phyloP scores from a whole-genome alignment of 1,140 invertebrate species.

The Vanessa tameamea region DNA sequence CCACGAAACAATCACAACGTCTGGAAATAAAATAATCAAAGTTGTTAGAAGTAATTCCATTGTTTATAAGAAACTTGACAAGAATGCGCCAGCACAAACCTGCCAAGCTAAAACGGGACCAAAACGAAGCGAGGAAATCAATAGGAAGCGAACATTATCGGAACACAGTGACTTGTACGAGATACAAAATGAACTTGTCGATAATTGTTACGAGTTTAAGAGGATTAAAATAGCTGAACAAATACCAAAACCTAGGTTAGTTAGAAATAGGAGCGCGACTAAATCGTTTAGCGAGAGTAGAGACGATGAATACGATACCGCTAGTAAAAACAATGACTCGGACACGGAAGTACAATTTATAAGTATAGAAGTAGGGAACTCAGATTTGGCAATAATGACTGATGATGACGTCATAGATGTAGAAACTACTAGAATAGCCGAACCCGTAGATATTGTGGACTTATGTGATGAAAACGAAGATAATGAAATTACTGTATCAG shows the following conservation, averaged over 20 bases:
- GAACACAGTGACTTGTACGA: conserved; percentile 67
- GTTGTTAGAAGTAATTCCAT: conserved; percentile 73
- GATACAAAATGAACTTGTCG: conserved; percentile 63
- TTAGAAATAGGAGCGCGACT: conserved; percentile 58
- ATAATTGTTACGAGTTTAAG: conserved; percentile 73
- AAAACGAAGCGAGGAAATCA: conserved; percentile 45
- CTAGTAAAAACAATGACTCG: conserved; percentile 55
- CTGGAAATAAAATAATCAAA: conserved; percentile 74
- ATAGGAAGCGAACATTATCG: conserved; percentile 66
- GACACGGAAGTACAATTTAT: conserved; percentile 71
- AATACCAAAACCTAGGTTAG: conserved; percentile 62
- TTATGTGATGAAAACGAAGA: conserved; percentile 66
- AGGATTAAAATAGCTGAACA: conserved; percentile 64
- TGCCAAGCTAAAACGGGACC: conserved; percentile 48
- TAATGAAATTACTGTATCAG: conserved; percentile 51
- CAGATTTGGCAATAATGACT: conserved; percentile 38
- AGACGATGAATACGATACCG: conserved; percentile 42
- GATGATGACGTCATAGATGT: conserved; percentile 64
- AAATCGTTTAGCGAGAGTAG: conserved; percentile 49
- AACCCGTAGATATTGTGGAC: conserved; percentile 64
- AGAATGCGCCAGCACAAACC: conserved; percentile 43
- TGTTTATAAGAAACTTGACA: conserved; percentile 70
- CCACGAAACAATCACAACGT: conserved; percentile 65
- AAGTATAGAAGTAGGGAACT: conserved; percentile 48
- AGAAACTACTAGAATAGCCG: conserved; percentile 53